Evolutionary conservation across 2,888 invertebrate species (phyloP).

Genomic region (Pelosia muscerda): DNA sequence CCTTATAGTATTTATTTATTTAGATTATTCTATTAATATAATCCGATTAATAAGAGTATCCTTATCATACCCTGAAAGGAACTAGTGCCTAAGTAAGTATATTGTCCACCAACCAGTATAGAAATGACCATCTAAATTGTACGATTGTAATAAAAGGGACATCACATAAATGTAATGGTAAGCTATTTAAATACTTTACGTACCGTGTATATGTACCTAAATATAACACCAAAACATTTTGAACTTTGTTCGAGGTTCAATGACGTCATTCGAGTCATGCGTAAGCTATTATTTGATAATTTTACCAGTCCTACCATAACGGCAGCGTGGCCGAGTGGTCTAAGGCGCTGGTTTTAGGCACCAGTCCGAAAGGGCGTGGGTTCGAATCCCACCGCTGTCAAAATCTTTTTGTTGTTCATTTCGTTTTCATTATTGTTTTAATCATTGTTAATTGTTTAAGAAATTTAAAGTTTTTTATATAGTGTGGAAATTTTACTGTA

Average conservation of each 20-base stretch:
- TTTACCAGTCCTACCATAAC: constrained; percentile 5
- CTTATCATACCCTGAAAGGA: not conserved
- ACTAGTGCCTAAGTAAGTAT: not conserved
- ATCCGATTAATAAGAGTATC: not conserved
- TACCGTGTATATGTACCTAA: not conserved
- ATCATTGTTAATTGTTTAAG: too few relatives aligned
- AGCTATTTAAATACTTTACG: not conserved
- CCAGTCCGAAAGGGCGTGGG: constrained; percentile 91
- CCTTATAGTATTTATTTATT: too few relatives aligned
- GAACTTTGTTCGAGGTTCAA: constrained; percentile 6
- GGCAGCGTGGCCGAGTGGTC: constrained; percentile 90
- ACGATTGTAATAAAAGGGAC: not conserved
- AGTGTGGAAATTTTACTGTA: too few relatives aligned
- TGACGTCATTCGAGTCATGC: constrained; percentile 17
- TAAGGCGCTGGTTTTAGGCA: constrained; percentile 89
- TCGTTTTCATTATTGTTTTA: not conserved
- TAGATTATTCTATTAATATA: too few relatives aligned
- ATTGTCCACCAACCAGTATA: not conserved
- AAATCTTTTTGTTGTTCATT: constrained; percentile 58
- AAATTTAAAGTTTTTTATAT: too few relatives aligned
- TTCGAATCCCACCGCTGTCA: constrained; percentile 90
- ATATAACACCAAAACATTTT: not conserved
- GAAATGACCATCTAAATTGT: not conserved
- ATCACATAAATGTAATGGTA: not conserved
- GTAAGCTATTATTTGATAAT: constrained; percentile 19